Percentiles rank a stretch among this genome's conserved stretches.
phyloP scores from a whole-genome alignment of 2,113 vertebrate species.

The Reinhardtius hippoglossoides region DNA sequence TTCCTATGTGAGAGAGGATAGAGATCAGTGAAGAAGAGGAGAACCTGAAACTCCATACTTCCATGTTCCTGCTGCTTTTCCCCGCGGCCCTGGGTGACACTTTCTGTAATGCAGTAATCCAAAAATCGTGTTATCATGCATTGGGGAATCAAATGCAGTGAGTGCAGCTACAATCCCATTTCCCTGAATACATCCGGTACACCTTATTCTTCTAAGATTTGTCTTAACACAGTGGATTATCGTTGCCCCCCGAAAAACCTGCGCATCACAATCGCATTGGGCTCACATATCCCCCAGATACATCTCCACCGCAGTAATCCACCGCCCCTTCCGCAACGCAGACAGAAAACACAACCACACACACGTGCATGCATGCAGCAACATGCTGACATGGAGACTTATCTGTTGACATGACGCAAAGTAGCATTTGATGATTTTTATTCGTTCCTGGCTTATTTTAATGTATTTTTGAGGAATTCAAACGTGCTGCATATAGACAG shows the following conservation, averaged over 20 bases:
- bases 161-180: slow-evolving; percentile 75
- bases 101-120: slow-evolving; percentile 80
- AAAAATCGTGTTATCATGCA: slow-evolving; percentile 78
- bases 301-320: slow-evolving; percentile 61
- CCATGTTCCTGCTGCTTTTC: slow-evolving; percentile 53
- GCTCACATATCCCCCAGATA: slow-evolving; percentile 61
- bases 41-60: slow-evolving; percentile 19
- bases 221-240: slow-evolving; percentile 78
- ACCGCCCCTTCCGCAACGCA: slow-evolving; percentile 18
- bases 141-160: slow-evolving; percentile 70
- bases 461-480: slow-evolving; percentile 59
- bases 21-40: slow-evolving; percentile 26
- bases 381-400: slow-evolving; percentile 57
- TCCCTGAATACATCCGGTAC: slow-evolving; percentile 63
- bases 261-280: slow-evolving; percentile 39
- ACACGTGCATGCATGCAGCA: slow-evolving; percentile 35
- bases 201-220: slow-evolving; percentile 67
- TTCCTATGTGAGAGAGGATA: slow-evolving; percentile 7
- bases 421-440: slow-evolving; percentile 50
- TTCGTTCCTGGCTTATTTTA: slow-evolving; percentile 57
- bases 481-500: slow-evolving; percentile 50
- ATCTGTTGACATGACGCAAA: slow-evolving; percentile 44
- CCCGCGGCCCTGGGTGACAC: slow-evolving; percentile 63
- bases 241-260: slow-evolving; percentile 61
- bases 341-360: no score